Base-by-base conservation (phyloP, 1,140 invertebrate genomes). In the Cryptotermes secundus region DNA sequence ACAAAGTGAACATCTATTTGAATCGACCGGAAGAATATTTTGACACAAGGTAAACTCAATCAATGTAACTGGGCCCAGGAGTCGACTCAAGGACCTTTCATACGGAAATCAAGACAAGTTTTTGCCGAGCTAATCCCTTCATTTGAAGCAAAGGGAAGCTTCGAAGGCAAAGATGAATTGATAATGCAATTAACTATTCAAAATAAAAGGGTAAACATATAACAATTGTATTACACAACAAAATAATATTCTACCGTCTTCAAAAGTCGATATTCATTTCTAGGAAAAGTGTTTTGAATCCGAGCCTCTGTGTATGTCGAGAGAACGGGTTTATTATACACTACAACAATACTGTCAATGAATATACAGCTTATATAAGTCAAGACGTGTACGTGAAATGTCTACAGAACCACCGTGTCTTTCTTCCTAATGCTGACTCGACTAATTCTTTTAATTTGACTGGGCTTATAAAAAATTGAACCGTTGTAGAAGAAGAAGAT, bases 391-490 rank as follows among this genome's bases (percentile, higher is more conserved):
- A 49, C 45, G 45, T 49, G 45, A 49, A 49, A 49, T 49, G 19
- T 72, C 59, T 31, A 72, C 59, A 72, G 59, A 72, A 72, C 59
- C 59, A 72, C 0, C 59, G 10, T 26, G 59, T n/a, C 59, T 72
- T 72, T 72, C 59, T 31, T 72, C 59, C n/a, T 26, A 16, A 72
- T 31, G 59, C 4, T 72, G 59, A 72, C 59, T 72, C 59, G 14
- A 72, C 59, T 72, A 72, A 72, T 72, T 72, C 59, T 31, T 72
- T 72, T 72, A 72, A 72, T 72, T 72, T 72, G 59, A 72, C 59
- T 72, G 26, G 59, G 26, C 59, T 72, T 72, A 31, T 31, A 72
- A 72, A 72, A 59, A 72, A 65, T 2, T n/a, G 59, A 31, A n/a
- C 26, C 14, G 6, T 31, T 31, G 26, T 72, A n/a, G 26, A 72